A percentile compares a stretch with the other conserved stretches of the same genome.
These are phyloP conservation scores for Erithacus rubecula DNA, from an alignment of 2,797 vertebrate species.

Conservation along the genomic window DNA sequence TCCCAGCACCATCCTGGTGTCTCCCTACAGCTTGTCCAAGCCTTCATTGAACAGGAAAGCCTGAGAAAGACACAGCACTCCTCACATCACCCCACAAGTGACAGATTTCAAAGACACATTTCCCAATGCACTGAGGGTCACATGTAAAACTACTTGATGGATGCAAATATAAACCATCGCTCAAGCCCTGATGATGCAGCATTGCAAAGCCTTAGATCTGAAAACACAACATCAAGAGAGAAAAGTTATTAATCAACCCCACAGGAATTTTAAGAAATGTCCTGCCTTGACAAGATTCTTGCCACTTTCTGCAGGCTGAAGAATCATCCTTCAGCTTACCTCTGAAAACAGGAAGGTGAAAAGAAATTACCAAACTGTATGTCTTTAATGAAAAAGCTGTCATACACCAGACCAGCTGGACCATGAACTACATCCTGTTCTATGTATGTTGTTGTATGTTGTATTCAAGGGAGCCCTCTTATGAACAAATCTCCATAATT, in stretches of 20 bases:
- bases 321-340: not conserved
- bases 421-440: not conserved
- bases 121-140: not conserved
- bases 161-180: not conserved
- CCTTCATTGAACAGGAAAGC: not conserved
- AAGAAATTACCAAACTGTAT: not conserved
- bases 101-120: not conserved
- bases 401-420: not conserved
- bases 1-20: not conserved
- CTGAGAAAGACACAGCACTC: not conserved
- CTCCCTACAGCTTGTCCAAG: not conserved
- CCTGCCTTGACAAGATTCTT: not conserved
- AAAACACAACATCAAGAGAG: not conserved
- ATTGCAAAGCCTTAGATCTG: not conserved
- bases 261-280: not conserved
- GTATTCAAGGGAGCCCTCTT: not conserved
- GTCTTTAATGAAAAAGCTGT: not conserved
- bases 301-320: not conserved
- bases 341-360: not conserved
- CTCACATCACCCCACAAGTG: not conserved
- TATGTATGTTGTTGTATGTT: too few relatives aligned
- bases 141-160: not conserved
- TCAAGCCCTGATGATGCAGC: not conserved
- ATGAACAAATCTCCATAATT: not conserved
- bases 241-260: not conserved